Conservation (phyloP, 2,888 invertebrate species). For the Oscheius myriophilus region DNA sequence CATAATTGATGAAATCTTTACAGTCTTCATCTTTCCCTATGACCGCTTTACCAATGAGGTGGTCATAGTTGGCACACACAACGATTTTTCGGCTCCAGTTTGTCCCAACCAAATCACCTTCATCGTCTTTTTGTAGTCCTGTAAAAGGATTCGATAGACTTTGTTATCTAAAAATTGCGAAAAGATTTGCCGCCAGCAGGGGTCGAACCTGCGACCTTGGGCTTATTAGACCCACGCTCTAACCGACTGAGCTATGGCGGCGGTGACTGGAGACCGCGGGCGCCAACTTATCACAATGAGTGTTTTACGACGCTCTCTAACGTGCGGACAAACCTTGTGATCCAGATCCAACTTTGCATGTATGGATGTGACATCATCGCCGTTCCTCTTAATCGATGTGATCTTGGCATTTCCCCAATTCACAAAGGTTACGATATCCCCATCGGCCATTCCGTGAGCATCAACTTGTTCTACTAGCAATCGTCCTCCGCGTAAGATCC, state of each 20-base stretch:
- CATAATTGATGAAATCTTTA: conserved; percentile 86
- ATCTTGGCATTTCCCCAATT: conserved; percentile 96
- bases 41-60: conserved; percentile 91
- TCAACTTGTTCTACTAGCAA: conserved; percentile 81
- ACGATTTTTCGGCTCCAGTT: conserved; percentile 75
- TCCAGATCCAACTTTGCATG: conserved; percentile 86
- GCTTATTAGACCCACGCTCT: conserved; percentile 70
- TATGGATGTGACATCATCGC: conserved; percentile 72
- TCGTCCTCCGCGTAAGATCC: conserved; percentile 81
- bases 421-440: conserved; percentile 94
- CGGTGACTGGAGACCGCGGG: no score
- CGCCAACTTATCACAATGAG: no score
- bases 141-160: no score
- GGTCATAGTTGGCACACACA: conserved; percentile 90
- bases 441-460: conserved; percentile 78
- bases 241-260: conserved; percentile 70
- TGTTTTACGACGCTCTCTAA: no score
- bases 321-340: no score
- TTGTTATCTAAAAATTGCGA: no score
- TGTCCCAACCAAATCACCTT: conserved; percentile 87
- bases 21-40: conserved; percentile 97
- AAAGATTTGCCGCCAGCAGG: conserved; percentile 67
- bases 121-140: conserved; percentile 94
- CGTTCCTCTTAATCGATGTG: conserved; percentile 77
- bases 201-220: conserved; percentile 70